These are phyloP conservation scores for Habropoda laboriosa DNA, from an alignment of 1,140 invertebrate genomes.

Conservation along the genomic window DNA sequence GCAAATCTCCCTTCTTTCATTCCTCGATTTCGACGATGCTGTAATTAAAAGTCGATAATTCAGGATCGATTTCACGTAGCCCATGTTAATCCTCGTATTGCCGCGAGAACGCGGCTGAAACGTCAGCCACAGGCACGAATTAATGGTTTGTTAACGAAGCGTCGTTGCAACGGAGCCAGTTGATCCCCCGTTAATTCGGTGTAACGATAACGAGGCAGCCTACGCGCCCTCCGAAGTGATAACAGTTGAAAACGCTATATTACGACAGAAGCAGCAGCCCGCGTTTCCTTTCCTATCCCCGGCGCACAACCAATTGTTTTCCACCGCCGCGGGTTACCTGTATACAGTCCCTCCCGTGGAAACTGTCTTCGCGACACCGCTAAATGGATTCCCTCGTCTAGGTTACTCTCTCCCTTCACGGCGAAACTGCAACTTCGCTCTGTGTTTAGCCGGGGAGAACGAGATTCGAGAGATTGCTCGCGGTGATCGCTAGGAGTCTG, in stretches of 20 bases:
- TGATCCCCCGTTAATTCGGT: constrained; percentile 8
- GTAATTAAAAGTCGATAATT: constrained; percentile 1
- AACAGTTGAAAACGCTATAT: neutral
- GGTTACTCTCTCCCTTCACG: too few relatives aligned
- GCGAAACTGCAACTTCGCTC: neutral
- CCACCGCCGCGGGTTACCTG: neutral
- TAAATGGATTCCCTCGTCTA: neutral
- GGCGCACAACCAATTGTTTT: too few relatives aligned
- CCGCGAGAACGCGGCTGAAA: neutral
- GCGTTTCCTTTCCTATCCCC: neutral
- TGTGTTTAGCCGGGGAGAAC: neutral
- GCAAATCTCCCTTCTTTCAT: too few relatives aligned
- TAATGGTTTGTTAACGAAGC: constrained; percentile 18
- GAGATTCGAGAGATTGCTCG: neutral
- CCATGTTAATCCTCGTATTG: neutral
- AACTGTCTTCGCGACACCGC: neutral
- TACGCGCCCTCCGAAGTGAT: too few relatives aligned
- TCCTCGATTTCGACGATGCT: too few relatives aligned
- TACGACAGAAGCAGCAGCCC: neutral
- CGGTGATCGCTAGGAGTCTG: too few relatives aligned
- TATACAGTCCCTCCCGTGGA: too few relatives aligned
- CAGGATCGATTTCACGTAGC: neutral
- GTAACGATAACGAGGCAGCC: neutral
- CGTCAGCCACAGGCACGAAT: constrained; percentile 15
- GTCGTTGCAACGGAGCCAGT: neutral